Percentiles rank a stretch among this genome's conserved stretches.
These are phyloP conservation scores for Spodoptera exigua DNA, from an alignment of 2,888 invertebrate species.

Conservation along the genomic window DNA sequence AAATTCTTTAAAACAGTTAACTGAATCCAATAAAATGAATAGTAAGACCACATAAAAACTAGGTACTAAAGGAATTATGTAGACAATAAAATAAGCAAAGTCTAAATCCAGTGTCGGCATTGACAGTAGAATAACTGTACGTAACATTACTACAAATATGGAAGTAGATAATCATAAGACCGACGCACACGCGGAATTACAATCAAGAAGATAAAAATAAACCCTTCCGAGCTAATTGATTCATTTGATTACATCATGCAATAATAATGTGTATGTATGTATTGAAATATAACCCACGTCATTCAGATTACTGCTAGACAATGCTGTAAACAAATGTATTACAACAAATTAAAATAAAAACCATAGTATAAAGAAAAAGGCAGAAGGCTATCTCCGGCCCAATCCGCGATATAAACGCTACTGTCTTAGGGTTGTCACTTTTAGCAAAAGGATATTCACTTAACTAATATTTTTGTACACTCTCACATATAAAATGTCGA, in stretches of 20 bases:
- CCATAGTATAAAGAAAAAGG: no score
- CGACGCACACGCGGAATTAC: slow-evolving; percentile 22
- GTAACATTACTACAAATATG: slow-evolving; percentile 23
- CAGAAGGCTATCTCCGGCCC: no score
- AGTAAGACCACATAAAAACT: no score
- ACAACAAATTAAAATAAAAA: slow-evolving; percentile 56
- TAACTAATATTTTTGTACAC: no score
- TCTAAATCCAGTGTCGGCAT: slow-evolving; percentile 7
- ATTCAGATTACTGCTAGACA: slow-evolving; percentile 53
- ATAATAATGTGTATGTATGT: slow-evolving; percentile 25
- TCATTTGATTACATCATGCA: slow-evolving; percentile 40
- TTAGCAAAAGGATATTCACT: no score
- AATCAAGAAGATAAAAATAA: slow-evolving; percentile 43
- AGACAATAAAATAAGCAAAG: not conserved
- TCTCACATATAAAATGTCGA: no score
- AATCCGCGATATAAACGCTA: no score
- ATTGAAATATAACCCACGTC: slow-evolving; percentile 39
- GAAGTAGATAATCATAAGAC: slow-evolving; percentile 9
- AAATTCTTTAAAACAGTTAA: no score
- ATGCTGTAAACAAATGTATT: slow-evolving; percentile 60
- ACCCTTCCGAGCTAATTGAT: slow-evolving; percentile 35
- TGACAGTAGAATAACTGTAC: slow-evolving; percentile 29
- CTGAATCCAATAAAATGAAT: no score
- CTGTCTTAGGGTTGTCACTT: no score
- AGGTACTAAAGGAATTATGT: no score